These are phyloP conservation scores for Willisornis vidua DNA, from an alignment of 2,113 vertebrate species.

Conservation along the genomic window DNA sequence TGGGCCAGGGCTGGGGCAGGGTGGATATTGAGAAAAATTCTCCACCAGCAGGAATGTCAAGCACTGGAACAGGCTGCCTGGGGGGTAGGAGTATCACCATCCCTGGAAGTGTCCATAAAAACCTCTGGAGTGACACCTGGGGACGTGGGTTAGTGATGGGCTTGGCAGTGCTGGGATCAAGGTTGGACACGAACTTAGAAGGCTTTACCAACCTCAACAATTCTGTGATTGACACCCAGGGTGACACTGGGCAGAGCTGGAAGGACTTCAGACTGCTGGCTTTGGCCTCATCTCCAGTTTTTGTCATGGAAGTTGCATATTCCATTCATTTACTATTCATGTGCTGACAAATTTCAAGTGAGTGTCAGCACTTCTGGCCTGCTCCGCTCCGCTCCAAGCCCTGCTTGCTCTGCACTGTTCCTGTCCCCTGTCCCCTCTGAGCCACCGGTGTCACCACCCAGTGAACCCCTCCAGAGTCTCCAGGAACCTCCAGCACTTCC, in stretches of 20 bases:
- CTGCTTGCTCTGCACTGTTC: not conserved
- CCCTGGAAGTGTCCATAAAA: not conserved
- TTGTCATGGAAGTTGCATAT: not conserved
- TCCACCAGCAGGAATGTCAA: not conserved
- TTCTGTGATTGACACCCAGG: not conserved
- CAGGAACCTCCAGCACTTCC: not conserved
- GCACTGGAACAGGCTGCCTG: not conserved
- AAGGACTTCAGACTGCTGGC: not conserved
- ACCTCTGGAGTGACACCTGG: not conserved
- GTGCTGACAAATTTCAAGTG: not conserved
- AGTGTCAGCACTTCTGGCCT: not conserved
- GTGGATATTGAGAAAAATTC: not conserved
- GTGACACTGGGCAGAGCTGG: not conserved
- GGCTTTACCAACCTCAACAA: not conserved
- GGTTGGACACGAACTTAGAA: rapidly evolving
- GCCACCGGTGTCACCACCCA: not conserved
- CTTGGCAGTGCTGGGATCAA: not conserved
- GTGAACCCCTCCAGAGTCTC: not conserved
- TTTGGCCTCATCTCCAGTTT: not conserved
- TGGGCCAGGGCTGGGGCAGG: rapidly evolving
- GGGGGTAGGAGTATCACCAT: not conserved
- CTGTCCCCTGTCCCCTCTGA: not conserved
- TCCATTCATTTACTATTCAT: not conserved
- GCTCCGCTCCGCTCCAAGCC: not conserved
- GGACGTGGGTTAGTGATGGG: not conserved